Base-by-base conservation (phyloP, 2,888 invertebrate species). In the Drosophila suboccidentalis region DNA sequence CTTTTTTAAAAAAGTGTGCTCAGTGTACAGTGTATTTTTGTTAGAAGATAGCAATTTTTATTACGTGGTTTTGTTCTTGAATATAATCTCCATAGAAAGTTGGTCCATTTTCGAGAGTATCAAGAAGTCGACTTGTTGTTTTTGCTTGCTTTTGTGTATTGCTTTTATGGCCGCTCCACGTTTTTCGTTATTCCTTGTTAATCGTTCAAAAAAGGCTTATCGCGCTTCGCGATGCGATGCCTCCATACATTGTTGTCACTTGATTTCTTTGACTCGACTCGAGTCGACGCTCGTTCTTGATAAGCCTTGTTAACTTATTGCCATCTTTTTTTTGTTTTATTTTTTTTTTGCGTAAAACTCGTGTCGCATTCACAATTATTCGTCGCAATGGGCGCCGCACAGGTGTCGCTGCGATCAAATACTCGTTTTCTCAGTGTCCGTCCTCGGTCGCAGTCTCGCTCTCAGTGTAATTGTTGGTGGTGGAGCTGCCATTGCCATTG, bases 161-260 rank as follows among this genome's bases (percentile, higher is more conserved):
- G 17, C 39, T 47, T 62, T 51, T 62, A 41, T 75, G 43, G 8
- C 38, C 19, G 46, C 32, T 55, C 62, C 57, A 59, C 59, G 65
- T 59, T 58, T 64, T 58, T 49, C 29, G 39, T 29, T 17, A 17
- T 67, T 66, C 55, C 36, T 67, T 60, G 54, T 17, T 53, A 55
- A 72, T 73, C 73, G 68, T 57, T 61, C 43, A 39, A 44, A 34
- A 22, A n/a, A 38, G 38, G 36, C 64, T 69, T 76, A 76, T 76
- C 77, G 72, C 43, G 64, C 43, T 36, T 15, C 32, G 5, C 34
- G 29, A 26, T 51, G 41, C 29, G 29, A 26, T 51, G 41, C 29
- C 51, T 26, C 46, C 53, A 53, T 51, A 64, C 60, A 69, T 54
- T 75, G 74, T 69, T 49, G 47, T 22, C 17, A 38, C 22, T 38